These are phyloP conservation scores for Otis tarda DNA, from an alignment of 2,113 vertebrate species.

Conservation along the genomic window DNA sequence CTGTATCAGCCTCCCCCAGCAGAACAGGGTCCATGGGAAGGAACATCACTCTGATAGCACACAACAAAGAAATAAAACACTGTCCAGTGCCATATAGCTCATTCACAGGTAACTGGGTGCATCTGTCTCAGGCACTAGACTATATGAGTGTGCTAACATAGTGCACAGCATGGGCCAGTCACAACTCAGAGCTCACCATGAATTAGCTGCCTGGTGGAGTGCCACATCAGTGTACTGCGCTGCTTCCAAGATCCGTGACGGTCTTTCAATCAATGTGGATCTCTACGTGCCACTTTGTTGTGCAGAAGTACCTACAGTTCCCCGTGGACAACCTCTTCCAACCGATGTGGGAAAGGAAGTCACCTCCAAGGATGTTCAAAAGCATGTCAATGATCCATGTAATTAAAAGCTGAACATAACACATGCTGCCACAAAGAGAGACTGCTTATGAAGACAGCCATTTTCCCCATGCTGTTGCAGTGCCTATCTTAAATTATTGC, in stretches of 20 bases:
- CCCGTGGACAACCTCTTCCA: not conserved
- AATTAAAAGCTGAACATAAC: not conserved
- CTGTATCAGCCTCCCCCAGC: not conserved
- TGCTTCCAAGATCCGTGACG: not conserved
- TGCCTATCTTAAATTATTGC: not conserved
- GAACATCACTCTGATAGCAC: not conserved
- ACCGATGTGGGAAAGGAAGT: not conserved
- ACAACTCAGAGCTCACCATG: not conserved
- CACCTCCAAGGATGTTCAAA: not conserved
- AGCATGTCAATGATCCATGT: not conserved
- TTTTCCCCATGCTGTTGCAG: not conserved
- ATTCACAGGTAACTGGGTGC: too few species aligned
- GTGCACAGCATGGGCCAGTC: not conserved
- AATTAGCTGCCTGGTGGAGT: not conserved
- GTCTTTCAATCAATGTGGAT: not conserved
- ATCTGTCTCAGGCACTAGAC: not conserved
- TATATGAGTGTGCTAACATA: not conserved
- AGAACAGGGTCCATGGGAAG: not conserved
- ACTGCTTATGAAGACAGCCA: not conserved
- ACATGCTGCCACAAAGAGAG: too few species aligned
- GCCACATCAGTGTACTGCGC: accelerated
- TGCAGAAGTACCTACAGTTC: not conserved
- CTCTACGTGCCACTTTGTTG: not conserved
- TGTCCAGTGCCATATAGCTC: accelerated
- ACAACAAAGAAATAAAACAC: not conserved